These are phyloP conservation scores for Apolygus lucorum DNA, from an alignment of 1,140 invertebrate genomes.

Conservation along the genomic window DNA sequence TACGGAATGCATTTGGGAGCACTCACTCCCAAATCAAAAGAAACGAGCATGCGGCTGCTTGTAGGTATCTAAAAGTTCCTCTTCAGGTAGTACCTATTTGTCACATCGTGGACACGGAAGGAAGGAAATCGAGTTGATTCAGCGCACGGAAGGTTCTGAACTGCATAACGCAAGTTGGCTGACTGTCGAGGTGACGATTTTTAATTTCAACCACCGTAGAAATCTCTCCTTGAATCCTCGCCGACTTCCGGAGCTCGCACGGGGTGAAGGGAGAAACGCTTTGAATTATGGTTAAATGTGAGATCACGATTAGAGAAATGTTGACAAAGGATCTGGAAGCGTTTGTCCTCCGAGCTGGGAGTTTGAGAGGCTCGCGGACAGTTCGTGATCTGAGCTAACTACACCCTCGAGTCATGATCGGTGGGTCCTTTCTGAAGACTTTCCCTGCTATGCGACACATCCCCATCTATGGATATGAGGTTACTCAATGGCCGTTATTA, in stretches of 20 bases:
- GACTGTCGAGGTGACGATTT: too few relatives aligned
- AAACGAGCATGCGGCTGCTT: too few relatives aligned
- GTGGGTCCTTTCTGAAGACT: constrained; percentile 7
- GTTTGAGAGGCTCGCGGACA: constrained; percentile 9
- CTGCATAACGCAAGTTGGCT: too few relatives aligned
- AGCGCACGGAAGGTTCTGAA: too few relatives aligned
- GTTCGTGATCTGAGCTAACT: constrained; percentile 15
- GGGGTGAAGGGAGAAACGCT: constrained; percentile 7
- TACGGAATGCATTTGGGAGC: too few relatives aligned
- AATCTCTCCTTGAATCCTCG: neutral
- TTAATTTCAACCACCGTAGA: neutral
- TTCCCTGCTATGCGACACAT: constrained; percentile 10
- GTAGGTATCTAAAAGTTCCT: too few relatives aligned
- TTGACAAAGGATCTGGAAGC: constrained; percentile 16
- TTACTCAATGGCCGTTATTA: constrained; percentile 8
- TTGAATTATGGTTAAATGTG: constrained; percentile 10
- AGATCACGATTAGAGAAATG: constrained; percentile 15
- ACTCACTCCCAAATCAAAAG: too few relatives aligned
- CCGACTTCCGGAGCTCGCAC: constrained; percentile 1
- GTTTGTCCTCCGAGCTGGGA: neutral
- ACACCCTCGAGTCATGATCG: neutral
- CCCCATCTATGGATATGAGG: neutral
- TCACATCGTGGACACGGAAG: too few relatives aligned
- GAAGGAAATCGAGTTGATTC: too few relatives aligned
- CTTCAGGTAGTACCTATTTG: too few relatives aligned